phyloP scores from a whole-genome alignment of 2,113 vertebrate genomes.

The Bos taurus region ARS-UCD2.0 NC_037333.1:108719501-108720000 shows the following conservation, averaged over 20 bases:
- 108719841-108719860: not conserved
- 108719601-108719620: not conserved
- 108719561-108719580: not conserved
- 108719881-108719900: not conserved
- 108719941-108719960: not conserved
- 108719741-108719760: not conserved
- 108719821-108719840: not conserved
- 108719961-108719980: not conserved
- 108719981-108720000: not conserved
- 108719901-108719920: not conserved
- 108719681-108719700: not conserved
- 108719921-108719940: not conserved
- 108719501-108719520: not conserved
- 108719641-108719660: not conserved
- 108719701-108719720: not conserved
- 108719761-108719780: not conserved
- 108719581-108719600: not conserved
- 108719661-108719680: not conserved
- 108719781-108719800: not conserved
- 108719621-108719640: not conserved
- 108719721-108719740: not conserved
- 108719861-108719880: not conserved
- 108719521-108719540: not conserved
- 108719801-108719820: not conserved
- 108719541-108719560: not conserved